These are phyloP conservation scores for Chondrilla cf. caribensis DNA, from an alignment of 37 sponge, comb jelly and placozoan species.

Conservation along the genomic window DNA sequence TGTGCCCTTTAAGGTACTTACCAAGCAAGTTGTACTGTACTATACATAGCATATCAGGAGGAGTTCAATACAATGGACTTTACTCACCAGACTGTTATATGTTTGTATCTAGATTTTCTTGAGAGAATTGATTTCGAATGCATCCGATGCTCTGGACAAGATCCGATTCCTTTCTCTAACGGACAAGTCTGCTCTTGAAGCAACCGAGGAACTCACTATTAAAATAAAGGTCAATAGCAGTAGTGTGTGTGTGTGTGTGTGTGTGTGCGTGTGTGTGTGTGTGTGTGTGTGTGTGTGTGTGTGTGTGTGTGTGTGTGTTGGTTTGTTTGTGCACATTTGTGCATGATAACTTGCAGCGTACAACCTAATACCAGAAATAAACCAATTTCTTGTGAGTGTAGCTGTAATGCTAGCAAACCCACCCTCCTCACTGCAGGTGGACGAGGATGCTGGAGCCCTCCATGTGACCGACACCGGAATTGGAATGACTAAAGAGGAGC, in stretches of 20 bases:
- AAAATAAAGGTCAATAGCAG: slow-evolving; percentile 88
- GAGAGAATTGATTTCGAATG: slow-evolving; percentile 96
- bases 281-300: slow-evolving; percentile 16
- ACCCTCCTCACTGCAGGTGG: slow-evolving; percentile 27
- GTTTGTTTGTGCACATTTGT: not conserved
- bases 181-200: slow-evolving; percentile 77
- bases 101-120: slow-evolving; percentile 80
- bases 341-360: not conserved
- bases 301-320: slow-evolving; percentile 3
- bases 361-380: no score
- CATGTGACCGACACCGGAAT: slow-evolving; percentile 98
- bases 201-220: slow-evolving; percentile 85
- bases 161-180: slow-evolving; percentile 95
- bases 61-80: no score
- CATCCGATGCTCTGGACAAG: slow-evolving; percentile 98
- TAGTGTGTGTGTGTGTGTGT: slow-evolving; percentile 18
- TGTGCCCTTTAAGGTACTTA: no score
- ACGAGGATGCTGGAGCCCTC: slow-evolving; percentile 76
- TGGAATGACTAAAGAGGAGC: slow-evolving; percentile 92
- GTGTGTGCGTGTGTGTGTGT: slow-evolving; percentile 23
- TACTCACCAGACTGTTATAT: no score
- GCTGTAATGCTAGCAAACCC: not conserved
- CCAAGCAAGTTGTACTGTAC: no score
- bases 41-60: no score
- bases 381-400: no score